Evolutionary conservation across 2,797 vertebrate species (phyloP).

Genomic region (Acanthurus leucopareius): DNA sequence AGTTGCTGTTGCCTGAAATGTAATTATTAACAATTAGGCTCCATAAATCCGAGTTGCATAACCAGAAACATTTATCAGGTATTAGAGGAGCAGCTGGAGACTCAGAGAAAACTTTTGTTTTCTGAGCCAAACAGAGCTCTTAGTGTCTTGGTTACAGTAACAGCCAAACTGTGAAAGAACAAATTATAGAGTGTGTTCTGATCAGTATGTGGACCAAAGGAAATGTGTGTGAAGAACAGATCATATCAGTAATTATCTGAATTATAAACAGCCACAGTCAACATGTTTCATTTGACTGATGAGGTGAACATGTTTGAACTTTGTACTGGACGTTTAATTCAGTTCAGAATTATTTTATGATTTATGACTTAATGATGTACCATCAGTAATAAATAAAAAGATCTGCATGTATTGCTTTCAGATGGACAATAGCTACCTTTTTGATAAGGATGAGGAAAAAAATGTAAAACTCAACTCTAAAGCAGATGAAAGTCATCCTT

Average conservation of each 20-base stretch:
- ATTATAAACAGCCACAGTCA: not conserved
- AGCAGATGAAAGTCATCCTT: not conserved
- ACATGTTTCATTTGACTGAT: not conserved
- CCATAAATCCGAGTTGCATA: not conserved
- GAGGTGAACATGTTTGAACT: not conserved
- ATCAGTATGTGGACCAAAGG: not conserved
- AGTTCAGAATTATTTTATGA: not conserved
- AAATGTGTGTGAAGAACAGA: not conserved
- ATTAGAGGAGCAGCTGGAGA: slow-evolving; percentile 1
- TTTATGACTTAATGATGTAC: not conserved
- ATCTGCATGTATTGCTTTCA: not conserved
- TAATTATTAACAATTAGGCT: not conserved
- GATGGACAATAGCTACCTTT: not conserved
- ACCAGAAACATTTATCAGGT: not conserved
- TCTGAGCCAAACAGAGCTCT: not conserved
- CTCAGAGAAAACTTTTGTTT: not conserved
- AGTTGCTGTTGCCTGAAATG: not conserved
- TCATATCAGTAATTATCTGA: not conserved
- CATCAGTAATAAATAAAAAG: not conserved
- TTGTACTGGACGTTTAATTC: not conserved
- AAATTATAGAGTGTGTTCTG: not conserved
- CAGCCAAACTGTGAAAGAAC: not conserved
- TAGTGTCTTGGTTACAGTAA: not conserved
- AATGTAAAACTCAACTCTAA: slow-evolving; percentile 1
- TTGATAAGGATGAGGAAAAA: not conserved